A percentile compares a stretch with the other conserved stretches of the same genome.
Conservation (phyloP, 2,888 invertebrate genomes). For the Microctonus aethiopoides region DNA sequence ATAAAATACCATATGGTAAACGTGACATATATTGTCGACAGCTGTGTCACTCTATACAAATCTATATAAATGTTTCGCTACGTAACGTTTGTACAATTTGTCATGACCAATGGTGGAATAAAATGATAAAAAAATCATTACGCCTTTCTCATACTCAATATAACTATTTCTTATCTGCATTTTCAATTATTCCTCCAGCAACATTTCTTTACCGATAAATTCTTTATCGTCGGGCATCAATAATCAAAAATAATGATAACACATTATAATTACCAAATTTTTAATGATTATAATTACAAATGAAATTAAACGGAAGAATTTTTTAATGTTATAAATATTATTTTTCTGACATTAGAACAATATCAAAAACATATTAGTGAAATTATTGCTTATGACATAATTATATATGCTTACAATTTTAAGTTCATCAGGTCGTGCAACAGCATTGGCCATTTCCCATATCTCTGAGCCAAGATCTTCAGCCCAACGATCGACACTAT, state of each 20-base stretch:
- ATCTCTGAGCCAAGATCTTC: constrained; percentile 81
- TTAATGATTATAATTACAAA: too few species aligned
- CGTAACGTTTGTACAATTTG: not conserved
- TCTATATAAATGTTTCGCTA: too few species aligned
- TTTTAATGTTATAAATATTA: too few species aligned
- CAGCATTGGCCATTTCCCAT: constrained; percentile 80
- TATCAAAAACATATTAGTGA: constrained; percentile 2
- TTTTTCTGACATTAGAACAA: too few species aligned
- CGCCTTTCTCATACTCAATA: too few species aligned
- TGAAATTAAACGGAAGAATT: not conserved
- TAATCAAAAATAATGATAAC: not conserved
- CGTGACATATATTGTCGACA: not conserved
- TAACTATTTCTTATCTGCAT: too few species aligned
- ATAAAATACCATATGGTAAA: not conserved
- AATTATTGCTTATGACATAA: not conserved
- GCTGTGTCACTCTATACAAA: not conserved
- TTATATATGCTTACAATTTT: constrained; percentile 73
- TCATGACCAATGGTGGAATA: not conserved
- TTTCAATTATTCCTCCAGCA: too few species aligned
- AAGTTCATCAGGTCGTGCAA: constrained; percentile 83
- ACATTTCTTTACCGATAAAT: too few species aligned
- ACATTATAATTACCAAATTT: not conserved
- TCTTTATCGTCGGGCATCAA: too few species aligned
- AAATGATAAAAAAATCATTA: too few species aligned
- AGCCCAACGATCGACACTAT: constrained; percentile 85